Evolutionary conservation across 2,797 vertebrate species (phyloP).

Genomic region (Erethizon dorsatum): DNA sequence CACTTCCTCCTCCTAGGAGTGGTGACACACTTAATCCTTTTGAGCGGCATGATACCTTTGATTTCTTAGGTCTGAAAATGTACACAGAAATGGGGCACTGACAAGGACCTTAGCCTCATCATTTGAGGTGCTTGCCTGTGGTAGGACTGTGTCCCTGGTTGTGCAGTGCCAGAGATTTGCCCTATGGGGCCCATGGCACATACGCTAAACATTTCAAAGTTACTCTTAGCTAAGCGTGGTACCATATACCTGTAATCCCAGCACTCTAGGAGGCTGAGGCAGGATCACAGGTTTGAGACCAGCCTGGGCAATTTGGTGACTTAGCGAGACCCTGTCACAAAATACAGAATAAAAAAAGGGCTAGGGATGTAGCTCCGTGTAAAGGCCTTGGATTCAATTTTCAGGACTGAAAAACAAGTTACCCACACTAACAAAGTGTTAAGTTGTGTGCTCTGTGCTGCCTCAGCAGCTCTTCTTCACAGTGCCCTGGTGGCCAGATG

Average conservation of each 20-base stretch:
- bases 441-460: neutral
- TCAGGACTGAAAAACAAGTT: neutral
- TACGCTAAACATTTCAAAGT: neutral
- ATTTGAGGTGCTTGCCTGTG: neutral
- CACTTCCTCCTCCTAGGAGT: neutral
- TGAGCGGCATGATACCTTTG: neutral
- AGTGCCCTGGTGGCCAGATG: too few relatives aligned
- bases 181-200: too few relatives aligned
- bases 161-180: neutral
- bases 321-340: neutral
- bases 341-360: neutral
- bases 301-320: neutral
- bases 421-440: neutral
- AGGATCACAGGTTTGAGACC: neutral
- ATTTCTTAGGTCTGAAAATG: neutral
- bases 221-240: neutral
- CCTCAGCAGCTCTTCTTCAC: neutral
- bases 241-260: neutral
- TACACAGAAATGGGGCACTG: neutral
- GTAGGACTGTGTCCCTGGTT: neutral
- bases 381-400: neutral
- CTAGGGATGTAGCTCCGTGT: neutral
- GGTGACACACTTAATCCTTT: neutral
- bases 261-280: neutral
- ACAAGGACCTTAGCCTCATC: neutral